Conservation (phyloP, 2,797 vertebrate genomes). For the Channa striata region DNA sequence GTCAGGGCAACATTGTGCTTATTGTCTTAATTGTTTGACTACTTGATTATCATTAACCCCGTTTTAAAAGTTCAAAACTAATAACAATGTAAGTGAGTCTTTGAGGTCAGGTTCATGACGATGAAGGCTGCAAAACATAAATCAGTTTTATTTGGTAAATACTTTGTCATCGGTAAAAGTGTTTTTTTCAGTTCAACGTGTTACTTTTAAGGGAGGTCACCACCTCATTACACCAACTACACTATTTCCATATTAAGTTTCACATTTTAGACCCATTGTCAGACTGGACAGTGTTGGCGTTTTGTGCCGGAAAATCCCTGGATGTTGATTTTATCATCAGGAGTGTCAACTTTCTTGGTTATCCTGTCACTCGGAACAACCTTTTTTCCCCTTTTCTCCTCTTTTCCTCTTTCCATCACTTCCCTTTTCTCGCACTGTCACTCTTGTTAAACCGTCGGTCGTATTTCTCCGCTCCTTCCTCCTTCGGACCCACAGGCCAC, state of each 20-base stretch:
- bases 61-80: slow-evolving; percentile 13
- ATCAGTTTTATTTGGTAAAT: neutral
- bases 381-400: slow-evolving; percentile 19
- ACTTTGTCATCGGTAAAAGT: neutral
- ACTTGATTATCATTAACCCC: neutral
- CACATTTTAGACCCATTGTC: neutral
- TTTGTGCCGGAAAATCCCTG: slow-evolving; percentile 27
- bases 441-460: slow-evolving; percentile 24
- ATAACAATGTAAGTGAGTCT: neutral
- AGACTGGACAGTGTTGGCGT: slow-evolving; percentile 11
- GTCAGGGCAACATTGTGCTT: neutral
- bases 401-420: slow-evolving; percentile 49
- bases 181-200: slow-evolving; percentile 7
- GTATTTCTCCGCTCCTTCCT: slow-evolving; percentile 26
- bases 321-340: slow-evolving; percentile 24
- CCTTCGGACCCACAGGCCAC: slow-evolving; percentile 51
- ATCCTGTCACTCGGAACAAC: slow-evolving; percentile 38
- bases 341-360: slow-evolving; percentile 31
- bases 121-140: neutral
- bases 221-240: neutral
- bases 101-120: neutral
- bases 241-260: neutral
- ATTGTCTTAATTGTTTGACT: slow-evolving; percentile 30
- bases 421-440: slow-evolving; percentile 53
- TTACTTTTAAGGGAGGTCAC: neutral